Base-by-base conservation (phyloP, 2,113 vertebrate species). In the Podarcis muralis region DNA sequence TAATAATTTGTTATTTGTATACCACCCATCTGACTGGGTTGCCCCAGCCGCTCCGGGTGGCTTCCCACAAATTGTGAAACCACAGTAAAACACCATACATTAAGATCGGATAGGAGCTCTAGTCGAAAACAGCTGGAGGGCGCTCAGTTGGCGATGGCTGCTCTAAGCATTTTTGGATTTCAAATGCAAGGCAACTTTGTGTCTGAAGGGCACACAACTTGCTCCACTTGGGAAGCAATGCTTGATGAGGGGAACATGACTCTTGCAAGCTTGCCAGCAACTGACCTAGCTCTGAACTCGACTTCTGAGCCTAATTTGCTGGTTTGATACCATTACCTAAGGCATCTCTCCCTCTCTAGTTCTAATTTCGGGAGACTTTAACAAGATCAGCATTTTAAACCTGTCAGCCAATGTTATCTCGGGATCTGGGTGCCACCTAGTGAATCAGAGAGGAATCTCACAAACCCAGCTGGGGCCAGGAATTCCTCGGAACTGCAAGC, bases 241-340 rank as follows among this genome's bases (percentile, higher is more conserved):
- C 27, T 93, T 91, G 85, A 88, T 76, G 84, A 75, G 6, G 35
- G 72, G 78, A 92, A 53, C 40, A 40, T 91, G 15, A 83, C 85
- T 91, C 92, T 87, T 84, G 66, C 83, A 83, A 92, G 91, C 89
- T 81, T 90, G 85, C 84, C 77, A 92, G 71, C 59, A 90, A 22
- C 16, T 95, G 93, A 94, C 93, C 92, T 89, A 59, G 69, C 89
- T 77, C 30, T 95, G 93, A 95, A 95, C 91, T 92, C 87, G 43
- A 40, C 84, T 93, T 92, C 85, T 93, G 75, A 92, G 91, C 87
- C 80, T 75, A 76, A 37, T 83, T 79, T 93, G 87, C 92, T 92
- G 88, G 71, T 92, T 95, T 94, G 93, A 48, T 90, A 11, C 75
- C 72, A 13, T 91, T 80, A 92, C 93, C 93, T 75, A 89, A 85